Conservation (phyloP, 2,888 invertebrate species). For the Euspilapteryx auroguttella region DNA sequence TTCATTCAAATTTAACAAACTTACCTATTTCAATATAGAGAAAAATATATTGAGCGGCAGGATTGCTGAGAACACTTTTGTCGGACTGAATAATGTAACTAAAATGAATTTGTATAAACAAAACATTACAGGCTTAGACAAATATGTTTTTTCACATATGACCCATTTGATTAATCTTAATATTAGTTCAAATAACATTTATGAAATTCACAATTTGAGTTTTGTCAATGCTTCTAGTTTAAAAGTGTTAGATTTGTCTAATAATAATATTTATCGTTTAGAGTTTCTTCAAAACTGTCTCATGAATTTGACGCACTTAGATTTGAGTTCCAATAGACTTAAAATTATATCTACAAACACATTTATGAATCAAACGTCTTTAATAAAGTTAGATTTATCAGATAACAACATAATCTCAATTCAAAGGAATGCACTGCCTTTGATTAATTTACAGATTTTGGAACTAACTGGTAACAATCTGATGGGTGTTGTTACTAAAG, state of each 20-base stretch:
- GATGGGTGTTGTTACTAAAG: conserved; percentile 17
- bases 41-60: conserved; percentile 23
- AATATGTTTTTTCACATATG: conserved; percentile 22
- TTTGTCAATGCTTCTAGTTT: conserved; percentile 17
- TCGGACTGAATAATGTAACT: conserved; percentile 20
- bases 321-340: conserved; percentile 26
- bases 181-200: conserved; percentile 26
- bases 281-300: conserved; percentile 21
- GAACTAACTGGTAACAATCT: conserved; percentile 22
- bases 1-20: conserved; percentile 20
- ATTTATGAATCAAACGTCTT: conserved; percentile 19
- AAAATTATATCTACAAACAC: conserved; percentile 12
- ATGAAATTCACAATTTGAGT: conserved; percentile 16
- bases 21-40: conserved; percentile 23
- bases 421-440: conserved; percentile 24
- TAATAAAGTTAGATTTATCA: conserved; percentile 30
- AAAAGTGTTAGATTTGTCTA: conserved; percentile 25
- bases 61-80: conserved; percentile 21
- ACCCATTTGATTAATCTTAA: conserved; percentile 19
- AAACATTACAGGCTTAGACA: conserved; percentile 18
- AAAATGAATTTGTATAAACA: conserved; percentile 22
- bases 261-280: conserved; percentile 20
- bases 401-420: conserved; percentile 24
- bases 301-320: conserved; percentile 21
- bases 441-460: conserved; percentile 30